Evolutionary conservation across 2,113 vertebrate genomes (phyloP).

Genomic region (Megatriorchis doriae): DNA sequence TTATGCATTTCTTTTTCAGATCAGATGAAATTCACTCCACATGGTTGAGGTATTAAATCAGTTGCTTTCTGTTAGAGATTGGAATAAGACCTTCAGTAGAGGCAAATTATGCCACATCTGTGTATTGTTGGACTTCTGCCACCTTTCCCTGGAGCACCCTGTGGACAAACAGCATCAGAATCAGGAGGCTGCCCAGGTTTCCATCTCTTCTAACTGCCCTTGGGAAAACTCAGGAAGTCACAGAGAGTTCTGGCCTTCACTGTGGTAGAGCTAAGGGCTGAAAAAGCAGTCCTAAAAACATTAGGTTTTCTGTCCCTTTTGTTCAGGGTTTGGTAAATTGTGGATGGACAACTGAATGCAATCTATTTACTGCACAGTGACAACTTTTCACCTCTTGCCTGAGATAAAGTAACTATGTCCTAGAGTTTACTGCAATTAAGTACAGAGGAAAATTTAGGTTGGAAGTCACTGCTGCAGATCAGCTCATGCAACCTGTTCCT

Average conservation of each 20-base stretch:
- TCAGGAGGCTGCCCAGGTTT: neutral
- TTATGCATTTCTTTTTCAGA: conserved; percentile 11
- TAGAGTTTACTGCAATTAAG: neutral
- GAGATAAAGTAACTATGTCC: neutral
- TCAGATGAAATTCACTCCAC: neutral
- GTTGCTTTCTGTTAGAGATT: neutral
- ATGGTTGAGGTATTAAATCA: conserved; percentile 5
- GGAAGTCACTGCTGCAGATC: neutral
- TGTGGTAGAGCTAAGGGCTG: neutral
- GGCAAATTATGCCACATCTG: neutral
- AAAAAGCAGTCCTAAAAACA: neutral
- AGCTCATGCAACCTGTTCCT: neutral
- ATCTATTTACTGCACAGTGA: neutral
- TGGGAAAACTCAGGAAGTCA: neutral
- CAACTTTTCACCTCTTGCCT: neutral
- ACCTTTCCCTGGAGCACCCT: neutral
- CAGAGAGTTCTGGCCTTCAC: neutral
- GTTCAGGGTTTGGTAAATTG: neutral
- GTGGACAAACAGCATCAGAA: neutral
- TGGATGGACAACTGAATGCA: neutral
- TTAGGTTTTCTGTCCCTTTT: neutral
- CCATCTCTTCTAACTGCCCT: neutral
- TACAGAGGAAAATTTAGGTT: neutral
- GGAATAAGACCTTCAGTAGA: neutral
- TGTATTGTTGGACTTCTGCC: neutral